Percentiles rank a stretch among this genome's conserved stretches.
Conservation (phyloP, 2,888 invertebrate species). For the Lycaena phlaeas region DNA sequence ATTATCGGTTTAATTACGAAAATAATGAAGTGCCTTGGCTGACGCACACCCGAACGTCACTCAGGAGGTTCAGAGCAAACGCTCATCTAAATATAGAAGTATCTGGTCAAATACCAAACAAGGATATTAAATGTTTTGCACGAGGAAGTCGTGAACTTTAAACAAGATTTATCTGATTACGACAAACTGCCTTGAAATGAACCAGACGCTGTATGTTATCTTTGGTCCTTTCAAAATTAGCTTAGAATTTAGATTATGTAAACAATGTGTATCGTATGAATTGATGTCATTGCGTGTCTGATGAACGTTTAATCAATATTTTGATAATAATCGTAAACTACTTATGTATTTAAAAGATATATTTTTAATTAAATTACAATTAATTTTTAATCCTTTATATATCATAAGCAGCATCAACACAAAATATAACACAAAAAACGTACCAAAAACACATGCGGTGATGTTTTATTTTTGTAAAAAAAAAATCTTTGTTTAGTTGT, state of each 20-base stretch:
- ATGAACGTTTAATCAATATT: background rate
- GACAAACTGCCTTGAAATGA: constrained; percentile 46
- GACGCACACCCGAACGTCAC: constrained; percentile 15
- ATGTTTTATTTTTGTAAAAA: background rate
- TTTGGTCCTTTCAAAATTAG: constrained; percentile 46
- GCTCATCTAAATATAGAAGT: constrained; percentile 25
- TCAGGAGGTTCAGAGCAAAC: constrained; percentile 14
- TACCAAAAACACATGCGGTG: no score
- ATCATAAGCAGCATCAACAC: no score
- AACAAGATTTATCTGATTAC: constrained; percentile 52
- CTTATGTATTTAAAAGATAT: no score
- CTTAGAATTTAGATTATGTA: constrained; percentile 31
- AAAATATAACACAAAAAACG: no score
- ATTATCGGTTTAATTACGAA: constrained; percentile 8
- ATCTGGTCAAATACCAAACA: constrained; percentile 28
- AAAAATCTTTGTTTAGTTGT: no score
- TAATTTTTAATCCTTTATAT: no score
- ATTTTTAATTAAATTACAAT: no score
- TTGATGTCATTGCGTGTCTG: constrained; percentile 5
- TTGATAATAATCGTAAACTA: no score
- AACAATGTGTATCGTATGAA: constrained; percentile 22
- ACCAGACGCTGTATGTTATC: constrained; percentile 41
- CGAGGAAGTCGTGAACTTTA: constrained; percentile 44
- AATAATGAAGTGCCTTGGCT: constrained; percentile 13
- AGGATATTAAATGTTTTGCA: constrained; percentile 31